Conservation (phyloP, 2,888 invertebrate genomes). For the Melolontha melolontha region DNA sequence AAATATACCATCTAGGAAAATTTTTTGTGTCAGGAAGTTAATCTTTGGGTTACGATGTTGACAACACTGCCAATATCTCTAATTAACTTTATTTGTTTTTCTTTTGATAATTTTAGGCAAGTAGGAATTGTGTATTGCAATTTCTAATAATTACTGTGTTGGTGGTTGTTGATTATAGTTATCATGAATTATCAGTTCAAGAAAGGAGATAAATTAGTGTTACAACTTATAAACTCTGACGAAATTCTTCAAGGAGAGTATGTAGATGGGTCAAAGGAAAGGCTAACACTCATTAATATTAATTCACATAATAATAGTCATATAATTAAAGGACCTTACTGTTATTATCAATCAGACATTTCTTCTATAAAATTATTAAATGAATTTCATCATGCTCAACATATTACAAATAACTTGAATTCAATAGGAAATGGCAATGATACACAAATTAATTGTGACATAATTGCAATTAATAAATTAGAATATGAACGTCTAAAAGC, state of each 20-base stretch:
- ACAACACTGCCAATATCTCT: too few species aligned
- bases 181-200: slow-evolving; percentile 37
- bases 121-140: too few species aligned
- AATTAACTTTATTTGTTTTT: too few species aligned
- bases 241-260: slow-evolving; percentile 39
- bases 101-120: too few species aligned
- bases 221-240: slow-evolving; percentile 36
- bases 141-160: too few species aligned
- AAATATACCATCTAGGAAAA: too few species aligned
- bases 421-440: neutral
- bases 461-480: slow-evolving; percentile 34
- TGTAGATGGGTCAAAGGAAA: slow-evolving; percentile 28
- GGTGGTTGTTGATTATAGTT: neutral
- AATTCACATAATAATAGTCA: slow-evolving; percentile 12
- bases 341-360: slow-evolving; percentile 42
- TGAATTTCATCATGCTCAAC: neutral
- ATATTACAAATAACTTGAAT: neutral
- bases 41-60: too few species aligned
- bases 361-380: slow-evolving; percentile 29
- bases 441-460: slow-evolving; percentile 2
- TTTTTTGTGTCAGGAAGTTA: too few species aligned
- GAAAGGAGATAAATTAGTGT: slow-evolving; percentile 35
- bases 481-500: slow-evolving; percentile 47
- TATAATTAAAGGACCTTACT: slow-evolving; percentile 22
- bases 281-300: slow-evolving; percentile 38